Evolutionary conservation across 2,113 vertebrate species (phyloP), one percentile per base, ranked within the genome.

Genomic region (Dinomys branickii): DNA sequence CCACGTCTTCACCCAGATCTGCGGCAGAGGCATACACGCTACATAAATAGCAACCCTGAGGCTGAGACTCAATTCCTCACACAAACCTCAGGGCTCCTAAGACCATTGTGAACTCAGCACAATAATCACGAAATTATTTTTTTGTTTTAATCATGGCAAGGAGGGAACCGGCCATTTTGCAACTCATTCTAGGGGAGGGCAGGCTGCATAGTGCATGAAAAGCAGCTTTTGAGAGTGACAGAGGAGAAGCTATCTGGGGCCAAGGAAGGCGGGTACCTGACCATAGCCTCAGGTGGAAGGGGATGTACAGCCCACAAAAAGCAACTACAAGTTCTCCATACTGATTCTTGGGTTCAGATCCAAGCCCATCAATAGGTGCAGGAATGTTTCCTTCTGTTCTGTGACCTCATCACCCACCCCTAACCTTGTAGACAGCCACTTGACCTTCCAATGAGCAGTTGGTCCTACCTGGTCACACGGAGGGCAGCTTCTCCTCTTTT

Each of bases 1-100:
- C 86, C 30, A 50, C 90, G 26, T 97, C 92, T 96, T 96, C 47
- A 85, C 85, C 94, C 85, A 97, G 90, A 47, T 96, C 91, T 86
- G 69, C 6, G 2, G 77, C 13, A 20, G 89, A 82, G 30, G 4
- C 65, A 83, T 35, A 35, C 0, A 94, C 58, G 83, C 86, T 47
- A 56, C n/a, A 97, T 95, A 89, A 65, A 92, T 28, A 33, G 91
- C 95, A 98, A 20, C 38, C 35, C n/a, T 38, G 33, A 26, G 82
- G 38, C 38, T 63, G n/a, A 94, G 90, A 47, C 50, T 67, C 41
- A 28, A 8, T 58, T 44, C 59, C 47, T 69, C 77, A 28, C 12
- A 59, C 71, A 33, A 33, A 86, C 54, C 33, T 59, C 24, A 6
- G 65, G 54, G 73, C 41, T 52, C 52, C 35, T 8, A 69, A 81